phyloP scores from a whole-genome alignment of 2,797 vertebrate genomes.

The Propithecus deckenii region DNA sequence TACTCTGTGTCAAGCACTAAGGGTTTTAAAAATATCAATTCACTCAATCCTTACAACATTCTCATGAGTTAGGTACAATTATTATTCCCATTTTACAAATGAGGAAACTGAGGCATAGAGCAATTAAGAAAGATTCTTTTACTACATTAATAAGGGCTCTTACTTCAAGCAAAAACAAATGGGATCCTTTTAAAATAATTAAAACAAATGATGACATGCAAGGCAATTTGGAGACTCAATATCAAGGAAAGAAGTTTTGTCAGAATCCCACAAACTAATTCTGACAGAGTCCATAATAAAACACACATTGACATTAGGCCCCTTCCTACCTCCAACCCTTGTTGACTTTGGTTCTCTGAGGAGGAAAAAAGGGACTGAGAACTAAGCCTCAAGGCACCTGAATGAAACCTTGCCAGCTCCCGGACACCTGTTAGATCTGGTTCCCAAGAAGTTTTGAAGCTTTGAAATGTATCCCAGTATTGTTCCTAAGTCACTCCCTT shows the following conservation, averaged over 20 bases:
- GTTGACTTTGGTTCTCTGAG: constrained; percentile 42
- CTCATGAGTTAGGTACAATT: not conserved
- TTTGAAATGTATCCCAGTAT: not conserved
- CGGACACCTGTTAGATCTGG: constrained; percentile 35
- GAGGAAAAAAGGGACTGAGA: constrained; percentile 29
- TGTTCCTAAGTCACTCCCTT: constrained; percentile 48
- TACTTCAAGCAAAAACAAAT: not conserved
- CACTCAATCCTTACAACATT: not conserved
- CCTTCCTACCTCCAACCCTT: not conserved
- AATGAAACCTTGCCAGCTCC: not conserved
- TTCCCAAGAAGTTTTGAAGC: constrained; percentile 43
- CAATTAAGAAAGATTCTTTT: constrained; percentile 18
- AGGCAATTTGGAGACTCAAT: not conserved
- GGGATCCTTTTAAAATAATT: not conserved
- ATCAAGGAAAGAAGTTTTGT: constrained; percentile 18
- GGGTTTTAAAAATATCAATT: not conserved
- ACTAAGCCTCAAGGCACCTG: not conserved
- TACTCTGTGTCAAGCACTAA: not conserved
- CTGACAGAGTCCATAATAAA: not conserved
- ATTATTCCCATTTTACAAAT: not conserved
- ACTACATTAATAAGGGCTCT: not conserved
- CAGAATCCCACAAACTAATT: not conserved
- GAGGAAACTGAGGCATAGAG: not conserved
- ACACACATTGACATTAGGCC: not conserved
- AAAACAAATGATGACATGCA: not conserved